Conservation (phyloP, 1,140 invertebrate genomes). For the Drosophila saltans region DNA sequence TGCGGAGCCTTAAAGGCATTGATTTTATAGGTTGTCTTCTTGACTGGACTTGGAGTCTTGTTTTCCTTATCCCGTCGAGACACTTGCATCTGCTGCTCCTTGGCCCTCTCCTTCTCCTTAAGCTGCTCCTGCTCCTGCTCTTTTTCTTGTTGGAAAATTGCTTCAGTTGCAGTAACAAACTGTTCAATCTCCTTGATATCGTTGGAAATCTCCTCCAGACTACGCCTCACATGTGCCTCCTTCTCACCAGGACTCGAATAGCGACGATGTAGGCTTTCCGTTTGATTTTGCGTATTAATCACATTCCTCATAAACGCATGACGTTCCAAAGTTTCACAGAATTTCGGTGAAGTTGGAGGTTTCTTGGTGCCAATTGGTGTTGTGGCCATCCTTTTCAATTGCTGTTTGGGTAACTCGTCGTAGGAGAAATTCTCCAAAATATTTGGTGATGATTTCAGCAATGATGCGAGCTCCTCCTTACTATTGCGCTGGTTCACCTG, state of each 20-base stretch:
- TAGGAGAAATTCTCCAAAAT: slow-evolving; percentile 78
- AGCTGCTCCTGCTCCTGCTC: slow-evolving; percentile 59
- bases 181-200: slow-evolving; percentile 82
- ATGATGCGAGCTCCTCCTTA: slow-evolving; percentile 54
- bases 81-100: slow-evolving; percentile 1
- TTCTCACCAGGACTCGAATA: slow-evolving; percentile 78
- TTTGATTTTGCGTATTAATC: slow-evolving; percentile 59
- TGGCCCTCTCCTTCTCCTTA: slow-evolving; percentile 11
- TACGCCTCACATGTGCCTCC: slow-evolving; percentile 73
- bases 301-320: slow-evolving; percentile 79
- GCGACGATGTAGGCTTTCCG: slow-evolving; percentile 54
- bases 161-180: slow-evolving; percentile 78
- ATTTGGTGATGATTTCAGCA: slow-evolving; percentile 77
- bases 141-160: slow-evolving; percentile 65
- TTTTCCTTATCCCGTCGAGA: slow-evolving; percentile 73
- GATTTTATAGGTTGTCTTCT: slow-evolving; percentile 73
- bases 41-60: slow-evolving; percentile 70
- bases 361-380: slow-evolving; percentile 25
- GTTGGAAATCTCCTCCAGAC: slow-evolving; percentile 80
- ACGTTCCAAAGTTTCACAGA: slow-evolving; percentile 75
- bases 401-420: slow-evolving; percentile 60
- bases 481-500: slow-evolving; percentile 50
- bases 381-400: slow-evolving; percentile 66
- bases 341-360: slow-evolving; percentile 54
- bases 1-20: slow-evolving; percentile 69